Percentiles rank a stretch among this genome's conserved stretches.
Conservation (phyloP, 1,140 invertebrate species). For the Metopolophium dirhodum region DNA sequence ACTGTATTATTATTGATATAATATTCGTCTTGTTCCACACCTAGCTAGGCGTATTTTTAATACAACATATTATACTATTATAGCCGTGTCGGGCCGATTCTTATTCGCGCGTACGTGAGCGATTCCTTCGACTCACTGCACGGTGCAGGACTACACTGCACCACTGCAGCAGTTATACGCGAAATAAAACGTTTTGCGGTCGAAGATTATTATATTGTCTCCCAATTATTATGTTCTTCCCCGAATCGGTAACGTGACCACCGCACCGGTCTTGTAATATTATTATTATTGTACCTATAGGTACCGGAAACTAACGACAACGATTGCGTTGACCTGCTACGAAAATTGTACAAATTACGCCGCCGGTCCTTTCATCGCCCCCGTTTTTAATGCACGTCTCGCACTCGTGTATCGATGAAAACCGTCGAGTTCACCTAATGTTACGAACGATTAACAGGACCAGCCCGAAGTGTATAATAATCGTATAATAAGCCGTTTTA, state of each 20-base stretch:
- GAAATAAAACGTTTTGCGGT: conserved; percentile 12
- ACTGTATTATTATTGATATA: too few relatives aligned
- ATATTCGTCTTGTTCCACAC: not conserved
- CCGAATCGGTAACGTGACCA: conserved; percentile 39
- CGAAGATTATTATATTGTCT: not conserved
- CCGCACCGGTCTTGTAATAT: not conserved
- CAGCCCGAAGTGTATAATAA: conserved; percentile 10
- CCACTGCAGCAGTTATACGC: not conserved
- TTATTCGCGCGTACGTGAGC: not conserved
- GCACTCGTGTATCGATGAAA: not conserved
- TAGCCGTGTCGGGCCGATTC: not conserved
- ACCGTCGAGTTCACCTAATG: conserved; percentile 10
- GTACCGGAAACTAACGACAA: conserved; percentile 26
- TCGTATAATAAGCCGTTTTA: conserved; percentile 28
- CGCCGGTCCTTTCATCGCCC: too few relatives aligned
- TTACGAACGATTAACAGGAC: conserved; percentile 35
- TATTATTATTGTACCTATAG: not conserved
- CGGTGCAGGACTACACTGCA: not conserved
- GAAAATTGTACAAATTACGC: conserved; percentile 30
- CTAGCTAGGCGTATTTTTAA: not conserved
- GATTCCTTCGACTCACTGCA: not conserved
- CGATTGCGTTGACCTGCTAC: conserved; percentile 27
- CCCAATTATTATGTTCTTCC: not conserved
- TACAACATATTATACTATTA: not conserved
- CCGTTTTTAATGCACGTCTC: not conserved